A percentile compares a stretch with the other conserved stretches of the same genome.
Conservation (phyloP, 2,113 vertebrate species). For the Albula glossodonta region DNA sequence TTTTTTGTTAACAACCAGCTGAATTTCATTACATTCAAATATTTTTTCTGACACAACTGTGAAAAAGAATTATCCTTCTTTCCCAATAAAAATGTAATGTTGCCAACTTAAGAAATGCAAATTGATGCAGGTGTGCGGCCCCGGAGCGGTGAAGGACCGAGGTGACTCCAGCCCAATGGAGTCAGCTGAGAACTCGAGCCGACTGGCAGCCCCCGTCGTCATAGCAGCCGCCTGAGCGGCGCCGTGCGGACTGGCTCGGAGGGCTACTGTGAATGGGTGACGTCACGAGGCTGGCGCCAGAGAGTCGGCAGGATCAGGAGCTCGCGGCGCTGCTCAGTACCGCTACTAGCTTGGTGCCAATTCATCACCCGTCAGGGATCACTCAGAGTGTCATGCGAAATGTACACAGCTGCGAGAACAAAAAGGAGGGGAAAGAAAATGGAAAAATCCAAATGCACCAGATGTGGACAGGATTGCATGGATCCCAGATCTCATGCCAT, state of each 20-base stretch:
- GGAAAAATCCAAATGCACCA: constrained; percentile 66
- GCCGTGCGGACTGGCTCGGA: constrained; percentile 81
- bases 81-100: constrained; percentile 32
- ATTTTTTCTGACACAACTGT: constrained; percentile 39
- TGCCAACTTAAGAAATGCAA: constrained; percentile 56
- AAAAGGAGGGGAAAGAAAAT: constrained; percentile 63
- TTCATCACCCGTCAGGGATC: constrained; percentile 83
- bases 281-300: constrained; percentile 91
- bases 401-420: constrained; percentile 79
- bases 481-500: constrained; percentile 47
- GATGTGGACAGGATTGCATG: constrained; percentile 75
- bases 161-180: constrained; percentile 59
- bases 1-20: constrained; percentile 12
- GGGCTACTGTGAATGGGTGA: constrained; percentile 85
- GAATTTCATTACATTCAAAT: constrained; percentile 25
- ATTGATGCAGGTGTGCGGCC: constrained; percentile 72
- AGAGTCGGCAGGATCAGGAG: constrained; percentile 79
- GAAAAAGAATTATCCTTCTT: constrained; percentile 23
- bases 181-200: constrained; percentile 73
- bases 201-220: constrained; percentile 81
- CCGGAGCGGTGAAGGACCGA: constrained; percentile 50
- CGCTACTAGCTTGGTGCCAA: constrained; percentile 68
- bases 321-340: constrained; percentile 59
- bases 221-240: constrained; percentile 92
- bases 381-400: constrained; percentile 71